Percentiles rank a stretch among this genome's conserved stretches.
phyloP scores from a whole-genome alignment of 2,797 vertebrate species.

The Erethizon dorsatum region DNA sequence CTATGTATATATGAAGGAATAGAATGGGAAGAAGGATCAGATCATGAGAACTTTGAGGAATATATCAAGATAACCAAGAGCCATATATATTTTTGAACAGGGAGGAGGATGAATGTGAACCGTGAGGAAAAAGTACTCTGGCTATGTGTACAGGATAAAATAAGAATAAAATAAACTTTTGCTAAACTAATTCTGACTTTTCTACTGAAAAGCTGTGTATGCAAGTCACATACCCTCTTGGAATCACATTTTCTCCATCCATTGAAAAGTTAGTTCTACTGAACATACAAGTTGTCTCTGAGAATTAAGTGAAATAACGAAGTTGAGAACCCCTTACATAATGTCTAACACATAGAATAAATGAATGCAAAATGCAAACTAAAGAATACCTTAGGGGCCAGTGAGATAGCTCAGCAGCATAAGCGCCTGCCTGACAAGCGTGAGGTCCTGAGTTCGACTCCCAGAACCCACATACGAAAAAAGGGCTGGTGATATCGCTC shows the following conservation, averaged over 20 bases:
- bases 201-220: constrained; percentile 6
- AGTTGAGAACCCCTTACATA: constrained; percentile 2
- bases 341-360: neutral
- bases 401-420: too few relatives aligned
- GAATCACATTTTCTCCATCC: constrained; percentile 33
- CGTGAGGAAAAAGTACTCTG: neutral
- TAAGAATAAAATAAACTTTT: neutral
- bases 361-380: neutral
- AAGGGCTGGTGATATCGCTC: too few relatives aligned
- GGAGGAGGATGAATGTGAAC: neutral
- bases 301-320: constrained; percentile 39
- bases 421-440: too few relatives aligned
- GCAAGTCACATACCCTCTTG: neutral
- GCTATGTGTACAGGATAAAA: neutral
- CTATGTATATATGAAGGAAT: neutral
- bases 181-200: constrained; percentile 41
- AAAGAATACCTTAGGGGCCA: too few relatives aligned
- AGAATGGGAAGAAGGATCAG: neutral
- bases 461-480: too few relatives aligned
- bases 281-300: neutral
- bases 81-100: constrained; percentile 13
- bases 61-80: neutral
- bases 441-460: too few relatives aligned
- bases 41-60: neutral
- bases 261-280: neutral